Evolutionary conservation across 2,888 invertebrate species (phyloP), one percentile per base, ranked within the genome.

Genomic region (Stictocephala bisonia): DNA sequence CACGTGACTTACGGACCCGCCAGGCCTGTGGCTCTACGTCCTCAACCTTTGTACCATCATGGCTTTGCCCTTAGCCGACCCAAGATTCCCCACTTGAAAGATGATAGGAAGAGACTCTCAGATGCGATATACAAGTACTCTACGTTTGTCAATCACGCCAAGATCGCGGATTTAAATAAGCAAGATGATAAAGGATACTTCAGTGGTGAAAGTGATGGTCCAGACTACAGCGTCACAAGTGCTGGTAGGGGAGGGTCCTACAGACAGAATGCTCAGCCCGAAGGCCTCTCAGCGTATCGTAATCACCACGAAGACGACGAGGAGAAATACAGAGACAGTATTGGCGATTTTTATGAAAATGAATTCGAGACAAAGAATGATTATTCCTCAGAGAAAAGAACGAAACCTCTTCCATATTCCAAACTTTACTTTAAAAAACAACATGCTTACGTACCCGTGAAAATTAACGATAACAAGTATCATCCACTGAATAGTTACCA

Each of bases 291-390:
- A n/a, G 22, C 22, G 26, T 44, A 64, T 11, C 26, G 18, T 13
- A 70, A 56, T 20, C 22, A 22, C 18, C 18, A 51, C n/a, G 70
- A 70, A 26, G 41, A 56, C 13, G 70, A 70, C n/a, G 70, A 70
- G n/a, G 35, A 31, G 15, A 40, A 50, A 15, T 35, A 22, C 11
- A 50, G 27, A 24, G 40, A 70, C 31, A 56, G 44, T 27, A 64
- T 64, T n/a, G 64, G 64, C 1, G 64, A 64, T 29, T 22, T 56
- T 27, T 56, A 56, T 29, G 31, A 29, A 7, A 18, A 64, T 22
- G 11, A 7, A 1, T 27, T 29, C 6, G 20, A 60, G 1, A 24
- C 7, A 9, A 64, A 22, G 3, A 60, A 26, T 11, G 64, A 64
- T 44, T 64, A 64, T 18, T 15, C 44, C n/a, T 44, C 7, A 13